Evolutionary conservation across 2,113 vertebrate genomes (phyloP), one percentile per base, ranked within the genome.

Genomic region (Thamnaconus septentrionalis): DNA sequence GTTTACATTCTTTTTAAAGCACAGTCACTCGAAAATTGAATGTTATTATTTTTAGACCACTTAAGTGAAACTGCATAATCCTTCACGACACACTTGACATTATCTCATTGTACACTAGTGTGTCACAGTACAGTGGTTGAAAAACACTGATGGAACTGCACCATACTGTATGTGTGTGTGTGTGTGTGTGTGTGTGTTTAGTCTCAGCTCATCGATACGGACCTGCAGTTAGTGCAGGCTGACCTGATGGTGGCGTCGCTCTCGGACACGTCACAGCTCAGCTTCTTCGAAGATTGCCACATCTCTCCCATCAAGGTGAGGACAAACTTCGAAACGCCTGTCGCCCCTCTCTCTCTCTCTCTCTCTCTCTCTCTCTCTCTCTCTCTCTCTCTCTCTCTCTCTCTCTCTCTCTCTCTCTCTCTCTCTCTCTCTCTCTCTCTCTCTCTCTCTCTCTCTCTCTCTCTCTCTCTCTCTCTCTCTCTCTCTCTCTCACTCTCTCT

Each of bases 201-300:
- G 96, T 88, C 82, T 0, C 91, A 91, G 77, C 84, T 98, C 81
- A 93, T 98, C 39, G 91, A 94, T 40, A 80, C 85, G 76, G 97
- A 99, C 71, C 73, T 95, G 42, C 91, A 95, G 85, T 82, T 86
- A 1, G 89, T 98, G 46, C 93, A 95, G 76, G 86, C 91, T 0
- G 93, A 97, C 76, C 78, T 96, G 57, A 94, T 94, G 92, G 95
- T 96, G 73, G 89, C 92, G 0, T 96, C 96, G 1, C 81, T 93
- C 62, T 94, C 91, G 1, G 96, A 98, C 47, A 64, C 91, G 1
- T 95, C 95, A 3, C 83, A 92, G 61, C 92, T 96, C 54, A 97
- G 92, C 87, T 99, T 98, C 91, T 98, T 98, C 46, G 94, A 99
- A 70, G 93, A 96, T 73, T 98, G 98, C 78, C 97, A 99, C 84